Evolutionary conservation across 1,140 invertebrate genomes (phyloP).

Genomic region (Eriocheir sinensis): DNA sequence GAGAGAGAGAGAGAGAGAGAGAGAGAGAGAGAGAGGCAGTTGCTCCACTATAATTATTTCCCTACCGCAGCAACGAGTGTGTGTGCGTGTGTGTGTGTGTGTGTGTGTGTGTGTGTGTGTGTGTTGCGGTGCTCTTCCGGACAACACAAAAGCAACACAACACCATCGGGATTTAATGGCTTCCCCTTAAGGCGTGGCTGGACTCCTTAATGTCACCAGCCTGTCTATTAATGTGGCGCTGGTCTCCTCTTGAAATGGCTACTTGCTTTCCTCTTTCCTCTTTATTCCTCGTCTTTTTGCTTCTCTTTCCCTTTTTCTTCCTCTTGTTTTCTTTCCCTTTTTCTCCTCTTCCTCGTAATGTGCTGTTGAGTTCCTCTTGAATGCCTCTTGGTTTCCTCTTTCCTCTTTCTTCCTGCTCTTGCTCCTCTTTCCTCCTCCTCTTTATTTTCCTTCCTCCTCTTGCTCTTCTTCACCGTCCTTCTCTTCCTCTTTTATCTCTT

Average conservation of each 20-base stretch:
- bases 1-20: no score
- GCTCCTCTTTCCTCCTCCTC: not conserved
- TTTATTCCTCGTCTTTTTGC: not conserved
- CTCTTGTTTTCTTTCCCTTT: constrained; percentile 19
- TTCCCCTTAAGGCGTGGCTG: no score
- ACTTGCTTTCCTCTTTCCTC: not conserved
- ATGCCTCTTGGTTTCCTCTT: not conserved
- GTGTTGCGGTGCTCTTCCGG: no score
- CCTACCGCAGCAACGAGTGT: no score
- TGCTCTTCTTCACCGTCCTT: not conserved
- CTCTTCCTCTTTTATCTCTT: no score
- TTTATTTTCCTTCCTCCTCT: not conserved
- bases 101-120: no score
- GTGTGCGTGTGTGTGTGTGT: no score
- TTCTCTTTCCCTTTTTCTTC: not conserved
- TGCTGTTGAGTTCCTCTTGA: no score
- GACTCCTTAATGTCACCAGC: no score
- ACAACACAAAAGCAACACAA: no score
- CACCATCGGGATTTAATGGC: no score
- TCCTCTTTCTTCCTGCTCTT: not conserved
- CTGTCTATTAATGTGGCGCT: not conserved
- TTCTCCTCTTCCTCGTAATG: no score
- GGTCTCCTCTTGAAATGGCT: not conserved
- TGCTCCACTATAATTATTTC: not conserved
- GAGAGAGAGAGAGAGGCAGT: not conserved